Evolutionary conservation across 2,113 vertebrate species (phyloP), one percentile per base, ranked within the genome.

Genomic region (Hiodon tergisus): DNA sequence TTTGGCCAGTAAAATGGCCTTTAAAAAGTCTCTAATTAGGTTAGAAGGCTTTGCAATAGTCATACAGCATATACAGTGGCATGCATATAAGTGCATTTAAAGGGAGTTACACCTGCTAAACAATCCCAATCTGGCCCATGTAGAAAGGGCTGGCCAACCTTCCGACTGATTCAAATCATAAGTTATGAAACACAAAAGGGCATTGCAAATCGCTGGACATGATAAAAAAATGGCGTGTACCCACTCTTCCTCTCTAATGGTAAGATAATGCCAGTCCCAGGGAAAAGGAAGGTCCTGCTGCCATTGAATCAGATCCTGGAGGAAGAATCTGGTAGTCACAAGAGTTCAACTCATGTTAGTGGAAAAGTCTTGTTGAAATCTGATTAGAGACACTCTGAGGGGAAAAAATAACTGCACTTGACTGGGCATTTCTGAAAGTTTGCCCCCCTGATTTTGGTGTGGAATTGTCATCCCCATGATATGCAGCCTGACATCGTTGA

Each of bases 251-350:
- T 87, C 86, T 88, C 84, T 31, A 84, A 82, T 84, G 89, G 89
- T 87, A 88, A 88, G 89, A 87, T 91, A 87, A 88, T 85, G 86
- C 87, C 90, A 88, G 89, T 88, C 89, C 89, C 86, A 81, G 87
- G 88, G 91, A 87, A 87, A 86, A 85, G 89, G 91, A 89, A 91
- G 90, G 89, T 90, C 89, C 87, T 84, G 87, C 87, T 86, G 87
- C 87, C 89, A 92, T 81, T 67, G 83, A 87, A 90, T 86, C 90
- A 92, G 91, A 91, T 90, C 88, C 88, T 86, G 85, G 81, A 87
- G 86, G 86, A 87, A 88, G 86, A 91, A 89, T 88, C 83, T 83
- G 83, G 87, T 87, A 72, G 81, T 88, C 88, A 86, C 79, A 4
- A 90, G 83, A 86, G 83, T 31, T 31, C 31, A 31, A 31, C 31